These are phyloP conservation scores for Tricholauxania praeusta DNA, from an alignment of 2,888 invertebrate genomes.

Conservation along the genomic window DNA sequence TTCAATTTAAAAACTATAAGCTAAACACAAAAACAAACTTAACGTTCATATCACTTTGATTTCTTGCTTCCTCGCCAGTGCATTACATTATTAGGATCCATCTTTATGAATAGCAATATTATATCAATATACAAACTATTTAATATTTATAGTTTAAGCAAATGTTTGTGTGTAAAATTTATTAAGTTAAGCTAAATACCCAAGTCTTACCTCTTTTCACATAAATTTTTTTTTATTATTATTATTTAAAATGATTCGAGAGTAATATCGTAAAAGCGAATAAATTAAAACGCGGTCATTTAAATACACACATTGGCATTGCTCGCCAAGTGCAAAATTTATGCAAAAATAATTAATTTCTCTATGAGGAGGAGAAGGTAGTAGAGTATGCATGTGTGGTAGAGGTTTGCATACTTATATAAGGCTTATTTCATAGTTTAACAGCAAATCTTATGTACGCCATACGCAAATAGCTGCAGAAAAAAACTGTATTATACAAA, in stretches of 20 bases:
- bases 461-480: conserved; percentile 64
- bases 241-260: conserved; percentile 46
- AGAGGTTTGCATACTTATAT: conserved; percentile 35
- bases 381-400: conserved; percentile 42
- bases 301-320: conserved; percentile 66
- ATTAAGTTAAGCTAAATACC: conserved; percentile 51
- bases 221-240: conserved; percentile 49
- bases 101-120: too few relatives aligned
- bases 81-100: too few relatives aligned
- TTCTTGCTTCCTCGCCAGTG: too few relatives aligned
- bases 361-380: conserved; percentile 36
- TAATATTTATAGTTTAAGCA: conserved; percentile 1
- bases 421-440: conserved; percentile 43
- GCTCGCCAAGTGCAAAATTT: conserved; percentile 67
- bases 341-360: conserved; percentile 47
- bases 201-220: conserved; percentile 67
- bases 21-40: conserved; percentile 13
- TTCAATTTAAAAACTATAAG: conserved; percentile 1
- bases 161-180: conserved; percentile 9
- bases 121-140: too few relatives aligned
- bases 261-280: conserved; percentile 57
- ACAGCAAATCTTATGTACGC: conserved; percentile 49
- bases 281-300: conserved; percentile 66
- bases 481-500: conserved; percentile 64
- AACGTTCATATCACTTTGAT: conserved; percentile 18